Base-by-base conservation (phyloP, 2,888 invertebrate species). In the Platycheirus albimanus region DNA sequence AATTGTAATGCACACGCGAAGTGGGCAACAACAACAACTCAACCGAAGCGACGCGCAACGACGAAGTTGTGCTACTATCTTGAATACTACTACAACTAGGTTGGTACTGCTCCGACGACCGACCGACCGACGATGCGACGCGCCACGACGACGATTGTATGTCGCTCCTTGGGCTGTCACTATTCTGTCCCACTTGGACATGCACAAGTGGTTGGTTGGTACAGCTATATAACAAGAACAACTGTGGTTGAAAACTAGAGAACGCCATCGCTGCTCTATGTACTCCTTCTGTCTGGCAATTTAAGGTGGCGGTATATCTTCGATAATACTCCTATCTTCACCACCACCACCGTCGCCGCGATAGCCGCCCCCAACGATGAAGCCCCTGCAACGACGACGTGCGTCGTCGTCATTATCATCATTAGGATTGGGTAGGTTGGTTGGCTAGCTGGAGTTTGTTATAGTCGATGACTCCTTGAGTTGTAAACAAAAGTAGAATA, bases 151-250 rank as follows among this genome's bases (percentile, higher is more conserved):
- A n/a, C n/a, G n/a, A n/a, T 4, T 36, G 41, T 41, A 15, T 56
- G 64, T 70, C 49, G 38, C 63, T 70, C 45, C 49, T 77, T 64
- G 54, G 45, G 41, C 28, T 66, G 78, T 61, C 66, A 72, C 58
- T 71, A 36, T 33, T 71, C 38, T 76, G 76, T 69, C 69, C 54
- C 66, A 78, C 66, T 78, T 78, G 66, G 66, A 49, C 77, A 77
- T 70, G 70, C 56, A 64, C 49, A 54, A 66, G 71, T 66, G 47
- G 36, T 77, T n/a, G n/a, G 28, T 13, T 58, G 66, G 30, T 54
- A 17, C 56, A 56, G 51, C 49, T 6, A 1, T 8, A 8, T 33
- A n/a, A n/a, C n/a, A n/a, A n/a, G n/a, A n/a, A n/a, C n/a, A n/a
- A n/a, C n/a, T 36, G 24, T 38, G 30, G 47, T 64, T 64, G 17